A percentile compares a stretch with the other conserved stretches of the same genome.
phyloP scores from a whole-genome alignment of 2,797 vertebrate genomes.

The Periophthalmus magnuspinnatus region DNA sequence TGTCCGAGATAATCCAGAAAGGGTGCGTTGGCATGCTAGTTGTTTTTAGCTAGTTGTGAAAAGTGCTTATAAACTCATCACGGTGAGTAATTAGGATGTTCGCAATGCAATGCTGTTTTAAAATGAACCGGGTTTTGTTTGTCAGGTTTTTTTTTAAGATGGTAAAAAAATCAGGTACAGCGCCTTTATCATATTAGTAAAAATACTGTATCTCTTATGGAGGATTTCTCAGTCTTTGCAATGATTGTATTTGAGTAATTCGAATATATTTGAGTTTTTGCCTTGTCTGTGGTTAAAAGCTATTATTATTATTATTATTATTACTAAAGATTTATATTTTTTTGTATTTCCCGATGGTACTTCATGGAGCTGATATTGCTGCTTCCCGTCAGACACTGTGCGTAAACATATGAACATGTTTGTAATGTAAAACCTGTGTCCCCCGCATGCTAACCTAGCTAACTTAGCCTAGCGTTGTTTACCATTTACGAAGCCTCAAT shows the following conservation, averaged over 20 bases:
- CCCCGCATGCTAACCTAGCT: constrained; percentile 52
- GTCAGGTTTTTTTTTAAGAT: too few species aligned
- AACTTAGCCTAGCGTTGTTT: constrained; percentile 2
- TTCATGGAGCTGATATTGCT: constrained; percentile 56
- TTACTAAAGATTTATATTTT: constrained; percentile 46
- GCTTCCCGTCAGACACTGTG: constrained; percentile 48
- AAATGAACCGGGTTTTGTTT: too few species aligned
- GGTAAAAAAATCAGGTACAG: too few species aligned
- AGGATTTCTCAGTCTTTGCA: constrained; percentile 49
- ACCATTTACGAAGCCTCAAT: background rate
- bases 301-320: constrained; percentile 38
- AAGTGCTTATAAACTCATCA: too few species aligned
- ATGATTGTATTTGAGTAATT: constrained; percentile 62
- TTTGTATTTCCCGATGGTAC: constrained; percentile 52
- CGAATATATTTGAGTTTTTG: constrained; percentile 51
- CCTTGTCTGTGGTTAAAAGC: constrained; percentile 61
- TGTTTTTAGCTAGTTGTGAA: too few species aligned
- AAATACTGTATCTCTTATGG: constrained; percentile 33
- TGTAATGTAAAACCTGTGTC: constrained; percentile 33
- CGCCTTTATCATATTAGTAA: background rate
- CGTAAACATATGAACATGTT: constrained; percentile 19
- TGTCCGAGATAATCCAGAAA: too few species aligned
- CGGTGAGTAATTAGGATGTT: too few species aligned
- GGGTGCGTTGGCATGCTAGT: too few species aligned
- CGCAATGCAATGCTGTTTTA: too few species aligned